Percentiles rank a stretch among this genome's conserved stretches.
Evolutionary conservation across 1,140 invertebrate genomes (phyloP).

Genomic region (Spodoptera frugiperda): DNA sequence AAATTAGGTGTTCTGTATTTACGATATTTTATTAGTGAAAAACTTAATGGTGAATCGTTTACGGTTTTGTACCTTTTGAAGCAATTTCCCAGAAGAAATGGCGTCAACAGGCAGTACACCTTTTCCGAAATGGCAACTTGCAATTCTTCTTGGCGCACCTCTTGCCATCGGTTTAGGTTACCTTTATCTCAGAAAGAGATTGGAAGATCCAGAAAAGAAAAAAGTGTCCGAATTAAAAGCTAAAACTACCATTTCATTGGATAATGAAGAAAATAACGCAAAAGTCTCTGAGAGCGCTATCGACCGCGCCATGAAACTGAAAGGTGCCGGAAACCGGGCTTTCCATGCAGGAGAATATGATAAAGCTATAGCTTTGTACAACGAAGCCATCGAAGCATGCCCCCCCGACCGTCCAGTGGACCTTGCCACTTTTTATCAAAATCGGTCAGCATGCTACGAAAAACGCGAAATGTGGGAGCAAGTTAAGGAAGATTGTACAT

Average conservation of each 20-base stretch:
- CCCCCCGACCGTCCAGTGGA: constrained; percentile 91
- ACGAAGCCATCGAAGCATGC: constrained; percentile 95
- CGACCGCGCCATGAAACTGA: constrained; percentile 91
- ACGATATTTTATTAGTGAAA: constrained; percentile 51
- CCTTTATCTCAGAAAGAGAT: constrained; percentile 90
- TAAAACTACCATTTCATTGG: constrained; percentile 85
- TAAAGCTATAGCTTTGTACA: constrained; percentile 95
- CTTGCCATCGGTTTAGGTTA: constrained; percentile 93
- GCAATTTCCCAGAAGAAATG: constrained; percentile 64
- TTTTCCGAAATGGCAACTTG: constrained; percentile 90
- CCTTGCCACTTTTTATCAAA: constrained; percentile 97
- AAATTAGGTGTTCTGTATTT: constrained; percentile 56
- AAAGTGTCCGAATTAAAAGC: constrained; percentile 85
- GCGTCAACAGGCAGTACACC: constrained; percentile 83
- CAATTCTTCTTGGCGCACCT: constrained; percentile 92
- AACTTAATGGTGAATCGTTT: constrained; percentile 78
- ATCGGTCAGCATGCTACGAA: constrained; percentile 97
- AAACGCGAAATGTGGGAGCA: constrained; percentile 94
- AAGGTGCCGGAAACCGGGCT: constrained; percentile 95
- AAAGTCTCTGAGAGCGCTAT: constrained; percentile 87
- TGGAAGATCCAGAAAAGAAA: constrained; percentile 85
- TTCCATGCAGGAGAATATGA: constrained; percentile 95
- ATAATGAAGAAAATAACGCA: constrained; percentile 81
- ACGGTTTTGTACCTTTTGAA: constrained; percentile 56
- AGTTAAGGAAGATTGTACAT: constrained; percentile 95